These are phyloP conservation scores for Chrysocyon brachyurus DNA, from an alignment of 2,797 vertebrate species.

Conservation along the genomic window DNA sequence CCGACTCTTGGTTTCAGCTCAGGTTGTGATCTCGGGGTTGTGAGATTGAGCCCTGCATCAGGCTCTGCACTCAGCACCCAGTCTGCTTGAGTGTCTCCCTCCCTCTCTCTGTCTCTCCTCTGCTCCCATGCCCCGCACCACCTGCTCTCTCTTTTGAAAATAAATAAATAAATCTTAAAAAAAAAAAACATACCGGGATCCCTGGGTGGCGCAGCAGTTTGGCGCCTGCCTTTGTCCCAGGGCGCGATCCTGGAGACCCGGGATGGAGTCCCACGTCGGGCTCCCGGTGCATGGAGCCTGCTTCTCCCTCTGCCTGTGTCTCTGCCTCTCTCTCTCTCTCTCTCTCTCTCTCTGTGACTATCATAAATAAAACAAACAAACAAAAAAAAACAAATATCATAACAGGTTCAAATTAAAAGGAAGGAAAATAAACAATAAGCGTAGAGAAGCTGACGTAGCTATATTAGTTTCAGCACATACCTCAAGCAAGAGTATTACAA, in stretches of 20 bases:
- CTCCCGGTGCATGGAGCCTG: too few relatives aligned
- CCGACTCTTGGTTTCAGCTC: neutral
- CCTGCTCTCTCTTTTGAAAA: neutral
- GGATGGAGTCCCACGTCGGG: too few relatives aligned
- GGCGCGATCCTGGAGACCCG: too few relatives aligned
- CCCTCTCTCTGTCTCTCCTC: neutral
- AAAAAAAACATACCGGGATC: neutral
- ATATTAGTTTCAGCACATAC: neutral
- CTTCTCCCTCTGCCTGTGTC: too few relatives aligned
- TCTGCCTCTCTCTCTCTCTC: too few relatives aligned
- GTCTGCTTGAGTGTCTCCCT: neutral
- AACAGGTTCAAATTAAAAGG: neutral
- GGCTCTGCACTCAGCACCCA: neutral
- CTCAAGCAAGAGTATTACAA: neutral
- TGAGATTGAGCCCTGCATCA: neutral
- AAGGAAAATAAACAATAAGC: neutral
- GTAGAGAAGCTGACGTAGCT: neutral
- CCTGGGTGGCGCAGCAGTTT: too few relatives aligned
- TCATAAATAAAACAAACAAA: too few relatives aligned
- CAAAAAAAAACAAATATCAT: neutral
- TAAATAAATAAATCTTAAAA: neutral
- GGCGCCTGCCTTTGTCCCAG: too few relatives aligned
- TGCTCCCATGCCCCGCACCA: neutral
- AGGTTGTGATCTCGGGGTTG: neutral
- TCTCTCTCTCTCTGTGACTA: too few relatives aligned